These are phyloP conservation scores for Fissipunctia ypsillon DNA, from an alignment of 2,888 invertebrate genomes.

Conservation along the genomic window DNA sequence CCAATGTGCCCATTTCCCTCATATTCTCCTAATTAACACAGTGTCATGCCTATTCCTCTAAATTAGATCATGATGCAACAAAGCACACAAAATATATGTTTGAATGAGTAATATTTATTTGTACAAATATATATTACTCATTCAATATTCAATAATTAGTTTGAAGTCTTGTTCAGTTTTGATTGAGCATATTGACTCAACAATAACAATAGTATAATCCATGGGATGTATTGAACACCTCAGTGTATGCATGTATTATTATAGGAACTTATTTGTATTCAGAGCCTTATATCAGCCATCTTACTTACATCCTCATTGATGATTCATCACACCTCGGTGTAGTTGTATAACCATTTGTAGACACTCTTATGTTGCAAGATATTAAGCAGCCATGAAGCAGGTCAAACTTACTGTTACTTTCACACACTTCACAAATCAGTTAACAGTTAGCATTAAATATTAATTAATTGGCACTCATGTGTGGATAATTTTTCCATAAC, in stretches of 20 bases:
- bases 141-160: slow-evolving; percentile 16
- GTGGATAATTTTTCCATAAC: slow-evolving; percentile 65
- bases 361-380: slow-evolving; percentile 54
- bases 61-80: slow-evolving; percentile 56
- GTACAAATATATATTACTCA: slow-evolving; percentile 1
- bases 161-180: slow-evolving; percentile 10
- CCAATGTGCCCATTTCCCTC: slow-evolving; percentile 68
- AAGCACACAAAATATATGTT: slow-evolving; percentile 31
- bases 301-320: slow-evolving; percentile 67
- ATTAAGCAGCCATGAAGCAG: slow-evolving; percentile 62
- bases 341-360: slow-evolving; percentile 59
- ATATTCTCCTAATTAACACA: slow-evolving; percentile 64
- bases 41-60: slow-evolving; percentile 45
- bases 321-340: slow-evolving; percentile 64
- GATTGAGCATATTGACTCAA: slow-evolving; percentile 20
- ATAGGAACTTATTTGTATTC: slow-evolving; percentile 65
- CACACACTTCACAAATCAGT: slow-evolving; percentile 80
- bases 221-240: slow-evolving; percentile 28
- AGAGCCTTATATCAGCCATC: slow-evolving; percentile 49
- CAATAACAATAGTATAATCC: slow-evolving; percentile 21
- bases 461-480: slow-evolving; percentile 72
- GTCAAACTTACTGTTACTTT: slow-evolving; percentile 74
- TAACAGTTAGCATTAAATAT: slow-evolving; percentile 76
- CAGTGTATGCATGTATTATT: slow-evolving; percentile 12
- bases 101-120: slow-evolving; percentile 31